Conservation (phyloP, 2,888 invertebrate species). For the Noctua fimbriata region DNA sequence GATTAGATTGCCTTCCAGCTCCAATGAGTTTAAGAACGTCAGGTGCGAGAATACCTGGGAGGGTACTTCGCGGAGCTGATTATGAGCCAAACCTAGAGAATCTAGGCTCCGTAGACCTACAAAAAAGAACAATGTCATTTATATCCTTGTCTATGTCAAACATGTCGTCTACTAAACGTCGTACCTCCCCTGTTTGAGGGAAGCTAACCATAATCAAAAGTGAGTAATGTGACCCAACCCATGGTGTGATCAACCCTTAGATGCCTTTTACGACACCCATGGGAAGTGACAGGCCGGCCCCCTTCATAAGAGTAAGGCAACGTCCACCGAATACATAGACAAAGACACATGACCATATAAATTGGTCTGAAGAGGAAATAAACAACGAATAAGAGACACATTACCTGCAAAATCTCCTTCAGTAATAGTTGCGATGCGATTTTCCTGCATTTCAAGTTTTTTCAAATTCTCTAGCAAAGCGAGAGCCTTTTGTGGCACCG, state of each 20-base stretch:
- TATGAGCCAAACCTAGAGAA: constrained; percentile 96
- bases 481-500: constrained; percentile 95
- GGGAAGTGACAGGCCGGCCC: constrained; percentile 33
- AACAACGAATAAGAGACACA: constrained; percentile 5
- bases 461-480: constrained; percentile 94
- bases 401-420: constrained; percentile 97
- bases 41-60: constrained; percentile 95
- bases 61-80: constrained; percentile 94
- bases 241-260: constrained; percentile 29
- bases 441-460: constrained; percentile 97
- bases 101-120: constrained; percentile 95
- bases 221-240: constrained; percentile 39
- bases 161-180: constrained; percentile 4
- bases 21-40: constrained; percentile 95
- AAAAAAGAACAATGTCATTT: constrained; percentile 28
- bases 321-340: constrained; percentile 1
- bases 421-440: constrained; percentile 93
- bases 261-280: constrained; percentile 54
- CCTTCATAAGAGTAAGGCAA: constrained; percentile 12
- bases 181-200: neutral
- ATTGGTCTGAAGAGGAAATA: constrained; percentile 14
- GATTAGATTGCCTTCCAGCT: constrained; percentile 96
- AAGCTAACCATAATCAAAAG: constrained; percentile 41
- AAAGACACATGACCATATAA: neutral
- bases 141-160: neutral